Evolutionary conservation across 2,113 vertebrate species (phyloP), one percentile per base, ranked within the genome.

Genomic region (Acanthisitta chloris): DNA sequence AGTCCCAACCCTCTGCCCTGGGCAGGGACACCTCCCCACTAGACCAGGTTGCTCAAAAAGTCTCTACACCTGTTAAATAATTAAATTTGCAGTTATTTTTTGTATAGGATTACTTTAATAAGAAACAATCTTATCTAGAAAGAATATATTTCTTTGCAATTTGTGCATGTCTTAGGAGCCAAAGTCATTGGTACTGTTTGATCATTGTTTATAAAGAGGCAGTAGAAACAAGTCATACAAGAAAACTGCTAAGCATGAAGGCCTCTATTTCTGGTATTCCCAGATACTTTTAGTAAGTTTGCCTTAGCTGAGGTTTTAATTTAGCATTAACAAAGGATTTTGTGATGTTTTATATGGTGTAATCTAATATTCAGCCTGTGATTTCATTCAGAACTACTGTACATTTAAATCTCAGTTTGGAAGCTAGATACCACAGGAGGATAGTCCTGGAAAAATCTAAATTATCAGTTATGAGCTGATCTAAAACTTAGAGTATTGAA

Each of bases 321-420:
- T 97, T 96, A 95, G 77, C 89, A 96, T 96, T 97, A 97, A 97
- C 96, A 98, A 97, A 98, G 93, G 83, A 88, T 95, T 97, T 96
- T 94, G 92, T 97, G 95, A 96, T 97, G 92, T 89, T 90, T 97
- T 97, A 76, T 97, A 55, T 91, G 64, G 86, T 95, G 61, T 97
- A 97, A 96, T 98, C 91, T 98, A 96, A 94, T 97, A 98, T 98
- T 96, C 92, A 88, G 17, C 88, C 90, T 97, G 82, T 92, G 95
- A 95, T 97, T 97, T 91, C 90, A 95, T 95, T 97, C 91, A 96
- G 93, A 97, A 95, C 86, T 96, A 81, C 95, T 96, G 74, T 89
- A 96, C 97, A 95, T 97, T 97, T 97, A 96, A 86, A 96, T 95
- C 91, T 97, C 83, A 91, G 86, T 95, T 96, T 97, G 89, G 94